Conservation (phyloP, 1,140 invertebrate species). For the Trachelipus rathkii region DNA sequence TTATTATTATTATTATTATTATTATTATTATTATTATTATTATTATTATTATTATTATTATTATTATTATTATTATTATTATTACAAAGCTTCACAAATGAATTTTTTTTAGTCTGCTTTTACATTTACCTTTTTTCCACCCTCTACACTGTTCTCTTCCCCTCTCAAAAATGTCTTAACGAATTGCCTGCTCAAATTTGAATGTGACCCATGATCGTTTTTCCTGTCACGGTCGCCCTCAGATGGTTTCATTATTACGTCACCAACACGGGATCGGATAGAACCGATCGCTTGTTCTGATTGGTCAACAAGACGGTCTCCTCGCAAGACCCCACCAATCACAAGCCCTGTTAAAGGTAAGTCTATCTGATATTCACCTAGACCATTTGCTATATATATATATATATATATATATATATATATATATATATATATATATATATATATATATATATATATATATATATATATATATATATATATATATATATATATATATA, state of each 20-base stretch:
- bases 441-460: conserved; percentile 24
- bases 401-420: conserved; percentile 15
- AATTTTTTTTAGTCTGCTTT: too few relatives aligned
- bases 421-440: conserved; percentile 15
- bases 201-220: conserved; percentile 41
- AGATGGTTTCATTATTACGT: conserved; percentile 46
- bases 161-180: conserved; percentile 27
- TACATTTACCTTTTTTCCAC: too few relatives aligned
- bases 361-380: background rate
- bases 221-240: conserved; percentile 41
- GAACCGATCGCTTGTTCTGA: conserved; percentile 42
- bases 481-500: conserved; percentile 23
- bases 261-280: conserved; percentile 44
- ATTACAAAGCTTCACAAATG: too few relatives aligned
- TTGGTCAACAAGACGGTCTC: conserved; percentile 42
- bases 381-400: background rate
- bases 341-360: conserved; percentile 46
- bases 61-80: too few relatives aligned
- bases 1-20: too few relatives aligned
- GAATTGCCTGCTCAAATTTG: conserved; percentile 19
- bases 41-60: background rate
- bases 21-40: background rate
- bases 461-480: conserved; percentile 31
- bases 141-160: background rate
- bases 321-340: conserved; percentile 42